Conservation (phyloP, 2,797 vertebrate species). For the Eleutherodactylus coqui region DNA sequence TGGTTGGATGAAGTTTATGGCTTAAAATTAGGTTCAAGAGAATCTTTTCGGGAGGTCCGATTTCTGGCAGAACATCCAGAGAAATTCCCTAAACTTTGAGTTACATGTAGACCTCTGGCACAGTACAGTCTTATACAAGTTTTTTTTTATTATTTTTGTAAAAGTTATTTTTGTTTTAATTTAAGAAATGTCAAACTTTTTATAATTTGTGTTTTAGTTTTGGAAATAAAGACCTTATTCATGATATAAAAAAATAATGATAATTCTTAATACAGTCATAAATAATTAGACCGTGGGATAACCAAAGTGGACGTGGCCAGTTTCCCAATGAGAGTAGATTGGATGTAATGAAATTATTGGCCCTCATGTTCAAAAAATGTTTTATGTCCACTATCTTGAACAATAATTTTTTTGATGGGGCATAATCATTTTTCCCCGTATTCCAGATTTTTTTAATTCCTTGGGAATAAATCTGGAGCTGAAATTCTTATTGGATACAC, state of each 20-base stretch:
- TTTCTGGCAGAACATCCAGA: slow-evolving; percentile 78
- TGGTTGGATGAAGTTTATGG: slow-evolving; percentile 92
- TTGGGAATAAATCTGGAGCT: slow-evolving; percentile 79
- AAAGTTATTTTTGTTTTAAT: too few species aligned
- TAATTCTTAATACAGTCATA: neutral
- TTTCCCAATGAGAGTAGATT: neutral
- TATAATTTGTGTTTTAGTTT: neutral
- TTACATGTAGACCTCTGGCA: slow-evolving; percentile 77
- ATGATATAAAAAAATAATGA: neutral
- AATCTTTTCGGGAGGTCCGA: slow-evolving; percentile 74
- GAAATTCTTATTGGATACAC: slow-evolving; percentile 80
- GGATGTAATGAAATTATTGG: too few species aligned
- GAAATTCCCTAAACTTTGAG: slow-evolving; percentile 76
- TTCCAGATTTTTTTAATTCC: slow-evolving; percentile 79
- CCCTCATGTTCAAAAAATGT: neutral
- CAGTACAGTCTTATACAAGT: neutral
- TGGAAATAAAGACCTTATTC: neutral
- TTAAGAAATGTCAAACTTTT: too few species aligned
- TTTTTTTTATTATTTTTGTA: too few species aligned
- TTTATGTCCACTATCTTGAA: slow-evolving; percentile 73
- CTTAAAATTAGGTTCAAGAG: slow-evolving; percentile 78
- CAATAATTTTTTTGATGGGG: slow-evolving; percentile 90
- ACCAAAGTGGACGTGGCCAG: neutral
- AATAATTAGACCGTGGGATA: neutral
- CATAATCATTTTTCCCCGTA: slow-evolving; percentile 83